phyloP scores from a whole-genome alignment of 2,113 vertebrate genomes.

The Bombycilla garrulus region DNA sequence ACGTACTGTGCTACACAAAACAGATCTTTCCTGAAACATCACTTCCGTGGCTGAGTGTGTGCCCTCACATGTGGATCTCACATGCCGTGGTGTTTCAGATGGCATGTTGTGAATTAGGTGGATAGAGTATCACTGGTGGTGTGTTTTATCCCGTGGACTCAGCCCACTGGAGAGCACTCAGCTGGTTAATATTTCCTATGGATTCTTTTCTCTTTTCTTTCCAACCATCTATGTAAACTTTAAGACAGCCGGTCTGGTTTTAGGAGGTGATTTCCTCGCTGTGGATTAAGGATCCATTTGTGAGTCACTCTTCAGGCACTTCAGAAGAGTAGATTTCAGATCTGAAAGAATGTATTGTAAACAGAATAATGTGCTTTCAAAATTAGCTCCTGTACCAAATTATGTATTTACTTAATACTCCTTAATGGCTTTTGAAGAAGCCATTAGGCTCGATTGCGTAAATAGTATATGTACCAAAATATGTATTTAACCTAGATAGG shows the following conservation, averaged over 20 bases:
- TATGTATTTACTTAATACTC: constrained; percentile 72
- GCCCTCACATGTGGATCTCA: constrained; percentile 14
- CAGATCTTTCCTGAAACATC: constrained; percentile 29
- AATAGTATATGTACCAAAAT: constrained; percentile 54
- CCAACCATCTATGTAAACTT: constrained; percentile 64
- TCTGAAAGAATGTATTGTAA: constrained; percentile 65
- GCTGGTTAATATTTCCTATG: constrained; percentile 63
- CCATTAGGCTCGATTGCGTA: constrained; percentile 64
- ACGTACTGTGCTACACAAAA: background rate
- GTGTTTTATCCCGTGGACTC: constrained; percentile 20
- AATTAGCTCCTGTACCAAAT: constrained; percentile 67
- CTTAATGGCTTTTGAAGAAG: constrained; percentile 74
- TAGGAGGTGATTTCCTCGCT: constrained; percentile 55
- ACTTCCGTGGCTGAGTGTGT: background rate
- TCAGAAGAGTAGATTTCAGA: constrained; percentile 47
- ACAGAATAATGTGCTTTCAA: constrained; percentile 70
- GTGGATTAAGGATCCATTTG: constrained; percentile 57
- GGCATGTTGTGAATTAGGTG: constrained; percentile 25
- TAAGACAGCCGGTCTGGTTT: constrained; percentile 48
- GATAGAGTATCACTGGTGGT: constrained; percentile 4
- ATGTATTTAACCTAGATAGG: constrained; percentile 66
- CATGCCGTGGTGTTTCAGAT: background rate
- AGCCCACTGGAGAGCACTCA: constrained; percentile 30
- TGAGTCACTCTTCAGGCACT: constrained; percentile 57
- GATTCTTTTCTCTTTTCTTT: constrained; percentile 46